These are phyloP conservation scores for Schrankia costaestrigalis DNA, from an alignment of 2,888 invertebrate genomes.

Conservation along the genomic window DNA sequence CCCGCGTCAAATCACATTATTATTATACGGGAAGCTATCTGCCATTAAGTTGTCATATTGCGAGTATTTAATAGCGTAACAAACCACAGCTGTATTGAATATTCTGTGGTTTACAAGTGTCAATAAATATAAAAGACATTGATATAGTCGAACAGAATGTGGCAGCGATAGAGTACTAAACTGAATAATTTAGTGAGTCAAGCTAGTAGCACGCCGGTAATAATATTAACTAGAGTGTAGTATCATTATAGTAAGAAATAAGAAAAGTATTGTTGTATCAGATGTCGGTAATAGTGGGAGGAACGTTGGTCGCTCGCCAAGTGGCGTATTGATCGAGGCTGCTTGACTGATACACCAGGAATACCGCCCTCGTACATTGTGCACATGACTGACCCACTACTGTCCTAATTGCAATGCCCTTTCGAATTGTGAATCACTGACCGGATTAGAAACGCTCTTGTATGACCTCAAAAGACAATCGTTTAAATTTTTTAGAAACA, in stretches of 20 bases:
- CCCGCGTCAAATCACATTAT: slow-evolving; percentile 9
- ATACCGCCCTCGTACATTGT: slow-evolving; percentile 32
- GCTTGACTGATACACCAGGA: slow-evolving; percentile 25
- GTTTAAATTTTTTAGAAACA: not conserved
- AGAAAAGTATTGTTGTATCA: slow-evolving; percentile 15
- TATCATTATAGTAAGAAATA: slow-evolving; percentile 7
- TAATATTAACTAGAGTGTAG: no score
- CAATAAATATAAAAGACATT: no score
- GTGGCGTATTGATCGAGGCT: slow-evolving; percentile 27
- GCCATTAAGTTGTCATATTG: slow-evolving; percentile 8
- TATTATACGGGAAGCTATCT: slow-evolving; percentile 19
- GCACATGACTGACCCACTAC: slow-evolving; percentile 51
- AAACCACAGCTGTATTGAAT: slow-evolving; percentile 20
- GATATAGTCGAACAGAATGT: no score
- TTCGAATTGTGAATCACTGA: slow-evolving; percentile 54
- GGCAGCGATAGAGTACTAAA: no score
- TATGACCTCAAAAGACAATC: not conserved
- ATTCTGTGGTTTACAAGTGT: not conserved
- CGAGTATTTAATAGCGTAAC: slow-evolving; percentile 14
- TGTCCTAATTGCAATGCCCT: slow-evolving; percentile 55
- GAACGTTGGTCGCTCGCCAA: slow-evolving; percentile 46
- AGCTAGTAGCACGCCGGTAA: no score
- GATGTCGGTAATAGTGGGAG: slow-evolving; percentile 22
- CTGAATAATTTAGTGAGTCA: no score
- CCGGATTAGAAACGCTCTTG: slow-evolving; percentile 8